Percentiles rank a stretch among this genome's conserved stretches.
phyloP scores from a whole-genome alignment of 1,140 invertebrate genomes.

The Neuroterus valhalla region DNA sequence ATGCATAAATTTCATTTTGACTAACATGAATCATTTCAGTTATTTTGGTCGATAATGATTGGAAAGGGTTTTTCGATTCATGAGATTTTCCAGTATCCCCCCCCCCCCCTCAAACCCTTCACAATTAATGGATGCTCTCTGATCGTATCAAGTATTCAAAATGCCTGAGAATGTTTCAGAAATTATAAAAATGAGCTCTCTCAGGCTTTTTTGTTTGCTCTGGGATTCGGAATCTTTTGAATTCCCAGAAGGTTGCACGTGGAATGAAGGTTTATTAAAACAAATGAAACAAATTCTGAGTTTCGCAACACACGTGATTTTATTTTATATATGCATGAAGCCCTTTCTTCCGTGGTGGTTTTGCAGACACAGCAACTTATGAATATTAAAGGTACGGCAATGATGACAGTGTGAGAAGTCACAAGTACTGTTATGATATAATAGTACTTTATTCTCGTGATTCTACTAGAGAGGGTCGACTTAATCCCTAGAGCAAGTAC shows the following conservation, averaged over 20 bases:
- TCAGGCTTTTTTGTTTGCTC: not conserved
- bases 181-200: not conserved
- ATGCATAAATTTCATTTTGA: no score
- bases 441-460: conserved; percentile 56
- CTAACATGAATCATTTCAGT: no score
- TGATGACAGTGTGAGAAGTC: conserved; percentile 24
- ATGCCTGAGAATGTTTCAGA: no score
- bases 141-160: no score
- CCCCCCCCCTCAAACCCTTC: no score
- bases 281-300: not conserved
- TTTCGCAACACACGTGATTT: not conserved
- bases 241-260: not conserved
- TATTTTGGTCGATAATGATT: no score
- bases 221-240: not conserved
- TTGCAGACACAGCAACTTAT: conserved; percentile 44
- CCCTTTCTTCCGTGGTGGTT: conserved; percentile 6
- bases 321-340: not conserved
- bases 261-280: conserved; percentile 4
- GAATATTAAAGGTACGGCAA: conserved; percentile 52
- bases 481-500: conserved; percentile 48
- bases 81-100: no score
- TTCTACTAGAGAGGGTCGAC: conserved; percentile 48
- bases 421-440: conserved; percentile 36
- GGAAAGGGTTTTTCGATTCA: no score
- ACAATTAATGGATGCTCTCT: no score